phyloP scores from a whole-genome alignment of 1,140 invertebrate genomes.

The Apis florea region DNA sequence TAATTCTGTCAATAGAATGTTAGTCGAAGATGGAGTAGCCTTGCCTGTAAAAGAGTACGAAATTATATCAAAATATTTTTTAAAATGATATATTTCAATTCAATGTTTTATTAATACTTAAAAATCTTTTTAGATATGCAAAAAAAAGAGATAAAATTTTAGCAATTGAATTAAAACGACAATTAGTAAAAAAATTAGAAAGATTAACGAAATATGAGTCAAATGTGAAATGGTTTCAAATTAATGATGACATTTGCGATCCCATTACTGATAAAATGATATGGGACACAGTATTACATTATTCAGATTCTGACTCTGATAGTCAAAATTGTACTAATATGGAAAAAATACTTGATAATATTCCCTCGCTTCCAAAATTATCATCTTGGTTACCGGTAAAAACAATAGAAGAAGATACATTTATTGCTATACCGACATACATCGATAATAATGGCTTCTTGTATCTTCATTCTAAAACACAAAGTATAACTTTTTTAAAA shows the following conservation, averaged over 20 bases:
- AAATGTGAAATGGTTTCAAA: constrained; percentile 31
- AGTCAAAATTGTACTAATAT: neutral
- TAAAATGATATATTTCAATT: neutral
- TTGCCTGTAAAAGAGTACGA: constrained; percentile 78
- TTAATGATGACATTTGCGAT: neutral
- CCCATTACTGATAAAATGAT: neutral
- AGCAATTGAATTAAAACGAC: constrained; percentile 67
- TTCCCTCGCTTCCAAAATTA: neutral
- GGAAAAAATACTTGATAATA: neutral
- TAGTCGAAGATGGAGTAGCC: constrained; percentile 81
- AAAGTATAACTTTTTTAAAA: constrained; percentile 45
- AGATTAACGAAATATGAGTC: neutral
- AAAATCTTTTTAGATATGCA: neutral
- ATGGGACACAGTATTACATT: neutral
- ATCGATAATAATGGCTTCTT: constrained; percentile 82
- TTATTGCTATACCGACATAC: constrained; percentile 80
- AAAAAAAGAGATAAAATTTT: constrained; percentile 58
- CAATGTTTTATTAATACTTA: neutral
- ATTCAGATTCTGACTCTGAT: neutral
- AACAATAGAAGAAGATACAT: constrained; percentile 71
- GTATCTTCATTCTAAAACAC: constrained; percentile 78
- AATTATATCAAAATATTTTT: neutral
- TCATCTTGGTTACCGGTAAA: constrained; percentile 73
- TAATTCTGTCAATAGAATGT: constrained; percentile 80
- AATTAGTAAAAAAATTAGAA: constrained; percentile 46